Evolutionary conservation across 1,140 invertebrate species (phyloP), one percentile per base, ranked within the genome.

Genomic region (Brachionus manjavacas): DNA sequence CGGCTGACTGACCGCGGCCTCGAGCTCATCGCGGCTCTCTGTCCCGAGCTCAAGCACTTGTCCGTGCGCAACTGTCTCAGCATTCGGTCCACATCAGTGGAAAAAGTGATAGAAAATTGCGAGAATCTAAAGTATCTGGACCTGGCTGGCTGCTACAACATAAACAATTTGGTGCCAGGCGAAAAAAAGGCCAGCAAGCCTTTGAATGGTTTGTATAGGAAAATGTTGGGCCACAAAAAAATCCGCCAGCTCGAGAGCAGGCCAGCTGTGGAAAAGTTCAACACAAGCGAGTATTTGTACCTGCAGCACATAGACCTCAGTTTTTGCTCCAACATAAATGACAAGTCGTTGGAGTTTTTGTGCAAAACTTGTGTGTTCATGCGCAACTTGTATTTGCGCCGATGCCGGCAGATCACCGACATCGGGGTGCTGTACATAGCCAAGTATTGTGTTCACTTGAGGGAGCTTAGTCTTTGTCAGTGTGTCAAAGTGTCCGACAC

Each of bases 51-150:
- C 11, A 76, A 16, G 25, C 43, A 76, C 46, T 49, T 76, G 20
- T 6, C 72, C 1, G 12, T 76, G 12, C 41, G 41, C 20, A 76
- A 76, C 52, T 76, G 72, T 76, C 25, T 76, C 8, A 25, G 20
- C 6, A 31, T 76, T 4, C 49, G 41, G 14, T 52, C 72, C 0
- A 3, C 20, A 28, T 46, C 72, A n/a, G 28, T 76, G 9, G 43
- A 76, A 23, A 76, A 76, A 52, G 25, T 76, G 11, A 14, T 76
- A 8, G 43, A 76, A 76, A 76, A 23, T 76, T 76, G 72, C 52
- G 72, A 76, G 41, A 76, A 76, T 76, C 49, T 76, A 31, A 76
- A 76, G 46, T 76, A 76, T 76, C 31, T 76, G 23, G 72, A 76
- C 25, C 12, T 76, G 49, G 52, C 20, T n/a, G 72, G 72, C 3